Percentiles rank a stretch among this genome's conserved stretches.
Evolutionary conservation across 2,113 vertebrate genomes (phyloP).

Genomic region (Paramormyrops kingsleyae): DNA sequence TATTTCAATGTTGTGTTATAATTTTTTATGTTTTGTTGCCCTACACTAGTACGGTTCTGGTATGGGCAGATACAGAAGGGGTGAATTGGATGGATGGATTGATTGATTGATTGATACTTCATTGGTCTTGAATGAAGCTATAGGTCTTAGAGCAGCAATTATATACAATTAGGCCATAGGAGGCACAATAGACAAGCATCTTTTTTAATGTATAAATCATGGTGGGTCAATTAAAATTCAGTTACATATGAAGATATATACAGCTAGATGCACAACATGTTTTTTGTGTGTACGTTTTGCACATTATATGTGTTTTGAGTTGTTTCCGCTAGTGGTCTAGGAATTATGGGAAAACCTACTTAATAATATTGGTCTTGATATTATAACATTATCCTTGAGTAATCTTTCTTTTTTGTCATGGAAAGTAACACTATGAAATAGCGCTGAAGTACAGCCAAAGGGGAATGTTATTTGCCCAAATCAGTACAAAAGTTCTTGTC

Average conservation of each 20-base stretch:
- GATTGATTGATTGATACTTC: neutral
- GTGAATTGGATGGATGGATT: neutral
- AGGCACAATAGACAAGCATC: neutral
- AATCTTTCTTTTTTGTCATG: neutral
- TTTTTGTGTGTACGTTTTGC: neutral
- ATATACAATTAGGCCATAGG: neutral
- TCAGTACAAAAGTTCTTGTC: neutral
- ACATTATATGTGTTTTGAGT: neutral
- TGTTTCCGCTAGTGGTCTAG: neutral
- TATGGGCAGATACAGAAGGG: neutral
- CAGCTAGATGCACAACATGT: neutral
- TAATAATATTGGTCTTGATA: neutral
- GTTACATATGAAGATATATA: neutral
- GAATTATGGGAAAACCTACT: neutral
- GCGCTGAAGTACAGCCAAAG: neutral
- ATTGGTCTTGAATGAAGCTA: neutral
- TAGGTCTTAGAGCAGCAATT: neutral
- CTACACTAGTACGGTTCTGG: neutral
- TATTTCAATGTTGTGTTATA: neutral
- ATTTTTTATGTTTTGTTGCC: neutral
- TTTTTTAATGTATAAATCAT: neutral
- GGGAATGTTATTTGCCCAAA: neutral
- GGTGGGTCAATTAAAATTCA: neutral
- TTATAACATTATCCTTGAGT: neutral
- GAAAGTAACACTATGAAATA: neutral